These are phyloP conservation scores for Plecturocebus donacophilus DNA, from an alignment of 2,113 vertebrate genomes.

Conservation along the genomic window DNA sequence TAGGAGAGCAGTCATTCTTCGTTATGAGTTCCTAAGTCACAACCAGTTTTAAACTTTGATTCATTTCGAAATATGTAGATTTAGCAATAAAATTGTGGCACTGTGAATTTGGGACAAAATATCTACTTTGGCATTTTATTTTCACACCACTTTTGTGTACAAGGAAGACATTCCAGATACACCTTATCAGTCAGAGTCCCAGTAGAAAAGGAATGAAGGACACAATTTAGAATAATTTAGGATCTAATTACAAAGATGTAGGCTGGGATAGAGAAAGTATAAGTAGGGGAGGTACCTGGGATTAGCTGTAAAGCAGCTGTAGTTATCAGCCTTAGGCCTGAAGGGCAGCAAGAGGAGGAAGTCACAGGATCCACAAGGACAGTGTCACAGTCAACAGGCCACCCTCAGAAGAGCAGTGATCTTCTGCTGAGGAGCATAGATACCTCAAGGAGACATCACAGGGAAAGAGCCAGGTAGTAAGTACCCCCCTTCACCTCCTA, in stretches of 20 bases:
- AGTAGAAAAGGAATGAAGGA: not conserved
- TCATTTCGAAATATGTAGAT: slow-evolving; percentile 38
- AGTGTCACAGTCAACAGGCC: not conserved
- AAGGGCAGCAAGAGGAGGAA: not conserved
- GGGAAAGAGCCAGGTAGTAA: not conserved
- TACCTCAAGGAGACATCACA: not conserved
- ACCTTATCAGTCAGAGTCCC: not conserved
- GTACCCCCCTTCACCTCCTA: not conserved
- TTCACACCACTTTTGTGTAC: not conserved
- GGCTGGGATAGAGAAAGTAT: accelerated
- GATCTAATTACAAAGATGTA: not conserved
- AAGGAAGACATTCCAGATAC: not conserved
- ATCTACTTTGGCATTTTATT: not conserved
- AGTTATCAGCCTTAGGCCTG: not conserved
- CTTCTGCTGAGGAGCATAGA: not conserved
- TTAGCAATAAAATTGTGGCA: slow-evolving; percentile 1
- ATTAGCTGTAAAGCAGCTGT: not conserved
- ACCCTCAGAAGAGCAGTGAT: not conserved
- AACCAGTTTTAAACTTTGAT: slow-evolving; percentile 60
- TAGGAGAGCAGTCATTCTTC: slow-evolving; percentile 45
- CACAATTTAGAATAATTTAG: not conserved
- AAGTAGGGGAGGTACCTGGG: not conserved
- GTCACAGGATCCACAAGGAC: not conserved
- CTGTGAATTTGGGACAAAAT: not conserved
- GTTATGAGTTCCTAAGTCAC: slow-evolving; percentile 40